A percentile compares a stretch with the other conserved stretches of the same genome.
Conservation (phyloP, 2,888 invertebrate genomes). For the Apodemia zela region DNA sequence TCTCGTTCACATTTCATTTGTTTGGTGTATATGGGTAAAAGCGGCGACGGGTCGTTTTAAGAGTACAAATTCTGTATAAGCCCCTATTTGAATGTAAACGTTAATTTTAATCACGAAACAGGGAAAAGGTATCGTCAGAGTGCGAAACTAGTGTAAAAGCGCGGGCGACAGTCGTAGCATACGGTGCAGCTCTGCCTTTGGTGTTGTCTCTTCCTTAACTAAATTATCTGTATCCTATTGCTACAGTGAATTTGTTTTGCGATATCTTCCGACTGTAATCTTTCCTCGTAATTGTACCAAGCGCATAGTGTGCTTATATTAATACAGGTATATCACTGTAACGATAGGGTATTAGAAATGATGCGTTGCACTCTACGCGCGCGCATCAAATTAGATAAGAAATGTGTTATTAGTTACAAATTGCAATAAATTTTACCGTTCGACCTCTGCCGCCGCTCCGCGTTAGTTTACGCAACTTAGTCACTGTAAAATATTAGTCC, state of each 20-base stretch:
- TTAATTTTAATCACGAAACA: constrained; percentile 67
- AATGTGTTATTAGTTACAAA: constrained; percentile 75
- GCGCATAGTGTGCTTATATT: constrained; percentile 32
- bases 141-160: constrained; percentile 45
- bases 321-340: constrained; percentile 54
- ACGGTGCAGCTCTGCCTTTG: constrained; percentile 68
- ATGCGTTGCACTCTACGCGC: constrained; percentile 62
- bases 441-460: constrained; percentile 42
- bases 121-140: constrained; percentile 61
- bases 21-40: constrained; percentile 42
- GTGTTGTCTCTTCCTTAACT: constrained; percentile 71
- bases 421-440: constrained; percentile 51
- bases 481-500: constrained; percentile 69
- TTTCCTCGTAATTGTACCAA: constrained; percentile 35
- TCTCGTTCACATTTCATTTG: constrained; percentile 34
- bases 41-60: constrained; percentile 74
- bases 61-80: constrained; percentile 89
- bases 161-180: constrained; percentile 57
- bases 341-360: constrained; percentile 63
- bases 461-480: constrained; percentile 53
- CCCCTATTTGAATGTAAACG: constrained; percentile 76
- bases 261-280: constrained; percentile 52
- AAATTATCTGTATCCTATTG: constrained; percentile 67
- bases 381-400: constrained; percentile 68
- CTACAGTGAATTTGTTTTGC: constrained; percentile 71